Percentiles rank a stretch among this genome's conserved stretches.
Evolutionary conservation across 2,797 vertebrate species (phyloP).

Genomic region (Ctenochaetus hawaiiensis): DNA sequence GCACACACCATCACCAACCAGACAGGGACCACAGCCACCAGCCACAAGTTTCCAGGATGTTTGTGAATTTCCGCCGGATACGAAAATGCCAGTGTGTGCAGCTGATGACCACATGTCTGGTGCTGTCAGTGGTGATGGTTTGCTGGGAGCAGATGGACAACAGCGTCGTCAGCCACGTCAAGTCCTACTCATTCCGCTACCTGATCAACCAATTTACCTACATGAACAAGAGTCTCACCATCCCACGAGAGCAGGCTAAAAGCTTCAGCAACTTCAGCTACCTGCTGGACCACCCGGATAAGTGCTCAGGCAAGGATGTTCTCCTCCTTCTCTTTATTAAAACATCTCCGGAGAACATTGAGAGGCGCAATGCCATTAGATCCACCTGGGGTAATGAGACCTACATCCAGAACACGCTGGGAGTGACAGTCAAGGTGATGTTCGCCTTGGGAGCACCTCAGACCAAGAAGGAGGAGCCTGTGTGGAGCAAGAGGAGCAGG

Average conservation of each 20-base stretch:
- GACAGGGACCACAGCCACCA: conserved; percentile 39
- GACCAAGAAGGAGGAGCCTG: conserved; percentile 21
- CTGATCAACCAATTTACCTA: conserved; percentile 89
- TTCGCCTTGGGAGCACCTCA: conserved; percentile 89
- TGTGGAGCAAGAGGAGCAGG: conserved; percentile 33
- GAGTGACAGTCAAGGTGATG: conserved; percentile 91
- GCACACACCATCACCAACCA: conserved; percentile 53
- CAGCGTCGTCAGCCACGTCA: conserved; percentile 86
- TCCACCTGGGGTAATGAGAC: conserved; percentile 94
- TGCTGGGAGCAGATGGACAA: conserved; percentile 90
- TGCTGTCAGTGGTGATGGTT: conserved; percentile 89
- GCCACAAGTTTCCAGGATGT: conserved; percentile 86
- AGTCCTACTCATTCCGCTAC: conserved; percentile 93
- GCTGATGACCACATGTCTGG: conserved; percentile 88
- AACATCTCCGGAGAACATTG: conserved; percentile 89
- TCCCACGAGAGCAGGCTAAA: conserved; percentile 81
- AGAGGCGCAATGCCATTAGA: conserved; percentile 90
- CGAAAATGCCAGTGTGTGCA: conserved; percentile 89
- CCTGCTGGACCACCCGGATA: conserved; percentile 90
- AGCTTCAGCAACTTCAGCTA: conserved; percentile 85
- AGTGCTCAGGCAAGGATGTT: conserved; percentile 87
- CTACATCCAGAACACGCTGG: conserved; percentile 83
- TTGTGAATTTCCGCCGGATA: conserved; percentile 85
- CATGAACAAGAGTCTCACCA: conserved; percentile 90
- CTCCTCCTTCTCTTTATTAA: conserved; percentile 95